phyloP scores from a whole-genome alignment of 2,797 vertebrate genomes.

The Thunnus albacares region DNA sequence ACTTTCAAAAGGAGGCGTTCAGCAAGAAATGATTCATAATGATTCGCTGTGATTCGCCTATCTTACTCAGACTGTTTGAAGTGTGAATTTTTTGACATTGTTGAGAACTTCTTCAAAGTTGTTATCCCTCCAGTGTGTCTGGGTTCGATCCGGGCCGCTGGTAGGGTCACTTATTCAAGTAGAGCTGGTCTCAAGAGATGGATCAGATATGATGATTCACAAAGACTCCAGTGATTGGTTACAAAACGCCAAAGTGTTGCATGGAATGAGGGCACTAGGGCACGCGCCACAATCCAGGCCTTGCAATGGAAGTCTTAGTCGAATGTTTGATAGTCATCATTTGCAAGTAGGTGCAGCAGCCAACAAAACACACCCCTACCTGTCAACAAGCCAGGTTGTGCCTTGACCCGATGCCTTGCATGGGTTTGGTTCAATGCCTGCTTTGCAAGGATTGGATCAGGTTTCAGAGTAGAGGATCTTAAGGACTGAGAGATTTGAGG shows the following conservation, averaged over 20 bases:
- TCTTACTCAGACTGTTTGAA: slow-evolving; percentile 3
- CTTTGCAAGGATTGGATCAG: slow-evolving; percentile 1
- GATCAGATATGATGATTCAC: background rate
- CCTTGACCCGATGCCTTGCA: background rate
- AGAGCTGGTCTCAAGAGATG: background rate
- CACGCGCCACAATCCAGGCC: no score
- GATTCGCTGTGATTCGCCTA: slow-evolving; percentile 1
- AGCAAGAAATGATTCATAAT: slow-evolving; percentile 24
- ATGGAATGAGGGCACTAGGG: no score
- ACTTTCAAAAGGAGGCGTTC: background rate
- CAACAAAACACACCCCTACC: no score
- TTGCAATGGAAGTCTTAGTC: no score
- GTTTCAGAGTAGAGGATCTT: background rate
- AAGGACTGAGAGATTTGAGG: background rate
- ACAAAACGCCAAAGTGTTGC: no score
- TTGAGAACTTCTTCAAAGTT: slow-evolving; percentile 3
- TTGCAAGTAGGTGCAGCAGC: no score
- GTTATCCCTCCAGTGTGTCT: background rate
- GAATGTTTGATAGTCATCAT: no score
- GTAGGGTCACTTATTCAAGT: background rate
- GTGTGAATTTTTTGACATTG: background rate
- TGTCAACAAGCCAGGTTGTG: no score
- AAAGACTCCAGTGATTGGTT: background rate
- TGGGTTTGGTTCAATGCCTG: background rate
- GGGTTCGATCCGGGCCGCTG: background rate